Evolutionary conservation across 2,888 invertebrate species (phyloP).

Genomic region (Creontiades dilutus): DNA sequence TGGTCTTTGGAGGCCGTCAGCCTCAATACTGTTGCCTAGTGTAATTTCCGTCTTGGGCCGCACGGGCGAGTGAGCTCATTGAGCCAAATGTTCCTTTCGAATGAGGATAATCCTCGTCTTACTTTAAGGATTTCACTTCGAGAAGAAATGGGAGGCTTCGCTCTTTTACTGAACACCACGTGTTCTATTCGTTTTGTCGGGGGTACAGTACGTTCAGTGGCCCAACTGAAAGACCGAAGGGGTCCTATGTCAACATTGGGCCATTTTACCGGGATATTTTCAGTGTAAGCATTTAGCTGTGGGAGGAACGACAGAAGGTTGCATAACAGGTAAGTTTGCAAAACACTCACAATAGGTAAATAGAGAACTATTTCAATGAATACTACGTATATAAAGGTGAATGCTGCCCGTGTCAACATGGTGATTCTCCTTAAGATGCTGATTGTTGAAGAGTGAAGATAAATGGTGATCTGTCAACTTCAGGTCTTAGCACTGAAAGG

Average conservation of each 20-base stretch:
- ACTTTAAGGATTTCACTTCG: conserved; percentile 40
- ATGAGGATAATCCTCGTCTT: conserved; percentile 60
- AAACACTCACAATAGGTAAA: conserved; percentile 4
- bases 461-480: no score
- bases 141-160: neutral
- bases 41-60: conserved; percentile 58
- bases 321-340: conserved; percentile 18
- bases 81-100: conserved; percentile 51
- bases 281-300: conserved; percentile 37
- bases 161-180: conserved; percentile 14
- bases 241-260: conserved; percentile 49
- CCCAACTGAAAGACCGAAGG: neutral
- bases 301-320: neutral
- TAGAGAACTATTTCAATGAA: no score
- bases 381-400: no score
- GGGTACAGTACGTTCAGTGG: neutral
- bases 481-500: no score
- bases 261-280: conserved; percentile 41
- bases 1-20: neutral
- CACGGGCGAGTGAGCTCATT: conserved; percentile 59
- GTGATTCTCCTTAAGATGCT: neutral
- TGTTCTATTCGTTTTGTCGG: conserved; percentile 10
- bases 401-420: neutral
- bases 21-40: conserved; percentile 53
- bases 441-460: neutral